These are phyloP conservation scores for Drusus annulatus DNA, from an alignment of 1,140 invertebrate genomes.

Conservation along the genomic window DNA sequence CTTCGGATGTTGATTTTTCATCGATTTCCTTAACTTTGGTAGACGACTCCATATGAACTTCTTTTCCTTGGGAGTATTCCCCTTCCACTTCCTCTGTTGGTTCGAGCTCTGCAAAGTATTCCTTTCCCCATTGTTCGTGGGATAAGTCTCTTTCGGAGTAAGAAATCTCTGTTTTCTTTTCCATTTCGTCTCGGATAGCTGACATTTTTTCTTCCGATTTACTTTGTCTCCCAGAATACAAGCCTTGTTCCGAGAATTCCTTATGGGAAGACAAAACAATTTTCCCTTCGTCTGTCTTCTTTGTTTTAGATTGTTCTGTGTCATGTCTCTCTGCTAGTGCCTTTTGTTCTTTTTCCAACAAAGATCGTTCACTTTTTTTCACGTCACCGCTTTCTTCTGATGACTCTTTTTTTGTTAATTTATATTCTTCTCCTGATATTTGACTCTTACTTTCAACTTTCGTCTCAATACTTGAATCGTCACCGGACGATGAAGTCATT, in stretches of 20 bases:
- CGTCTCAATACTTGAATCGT: conserved; percentile 67
- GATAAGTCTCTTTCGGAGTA: conserved; percentile 70
- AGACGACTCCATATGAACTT: conserved; percentile 65
- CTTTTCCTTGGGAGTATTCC: conserved; percentile 63
- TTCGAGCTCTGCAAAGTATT: conserved; percentile 69
- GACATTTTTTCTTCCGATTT: conserved; percentile 72
- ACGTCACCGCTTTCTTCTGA: conserved; percentile 66
- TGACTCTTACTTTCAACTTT: conserved; percentile 69
- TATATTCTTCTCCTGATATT: conserved; percentile 68
- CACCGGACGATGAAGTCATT: conserved; percentile 68
- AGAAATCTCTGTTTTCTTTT: conserved; percentile 70
- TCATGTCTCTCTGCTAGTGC: conserved; percentile 68
- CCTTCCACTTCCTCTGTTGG: conserved; percentile 62
- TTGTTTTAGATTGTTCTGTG: conserved; percentile 67
- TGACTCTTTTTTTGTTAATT: conserved; percentile 68
- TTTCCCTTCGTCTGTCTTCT: conserved; percentile 67
- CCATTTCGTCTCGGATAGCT: conserved; percentile 68
- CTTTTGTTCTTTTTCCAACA: conserved; percentile 69
- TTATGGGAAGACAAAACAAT: conserved; percentile 66
- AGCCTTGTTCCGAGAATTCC: conserved; percentile 68
- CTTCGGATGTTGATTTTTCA: conserved; percentile 66
- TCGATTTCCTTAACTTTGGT: conserved; percentile 69
- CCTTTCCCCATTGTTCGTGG: conserved; percentile 71
- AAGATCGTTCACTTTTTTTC: conserved; percentile 68
- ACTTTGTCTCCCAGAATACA: conserved; percentile 69